These are phyloP conservation scores for Barnardius zonarius DNA, from an alignment of 2,113 vertebrate genomes.

Conservation along the genomic window DNA sequence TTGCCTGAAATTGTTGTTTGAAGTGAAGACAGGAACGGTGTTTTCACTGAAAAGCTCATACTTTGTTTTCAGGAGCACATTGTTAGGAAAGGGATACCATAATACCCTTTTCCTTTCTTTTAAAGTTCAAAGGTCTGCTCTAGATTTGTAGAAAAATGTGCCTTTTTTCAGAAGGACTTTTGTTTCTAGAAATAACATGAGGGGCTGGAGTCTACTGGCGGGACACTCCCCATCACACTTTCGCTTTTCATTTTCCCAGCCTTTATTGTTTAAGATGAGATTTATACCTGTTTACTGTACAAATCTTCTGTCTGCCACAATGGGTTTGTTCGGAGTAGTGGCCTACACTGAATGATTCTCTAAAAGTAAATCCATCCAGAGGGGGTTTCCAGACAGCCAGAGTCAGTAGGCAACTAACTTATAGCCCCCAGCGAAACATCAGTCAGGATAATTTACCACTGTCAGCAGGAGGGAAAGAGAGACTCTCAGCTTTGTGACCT, in stretches of 20 bases:
- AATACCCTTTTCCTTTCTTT: not conserved
- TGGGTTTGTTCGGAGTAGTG: slow-evolving; percentile 42
- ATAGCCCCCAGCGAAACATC: slow-evolving; percentile 23
- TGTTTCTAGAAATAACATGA: not conserved
- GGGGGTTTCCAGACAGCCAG: slow-evolving; percentile 56
- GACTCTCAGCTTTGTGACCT: slow-evolving; percentile 18
- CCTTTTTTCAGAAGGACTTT: not conserved
- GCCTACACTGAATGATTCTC: slow-evolving; percentile 41
- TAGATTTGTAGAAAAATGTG: not conserved
- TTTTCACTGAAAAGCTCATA: not conserved
- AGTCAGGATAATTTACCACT: slow-evolving; percentile 23
- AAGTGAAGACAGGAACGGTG: not conserved
- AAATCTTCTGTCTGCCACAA: slow-evolving; percentile 49
- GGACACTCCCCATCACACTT: not conserved
- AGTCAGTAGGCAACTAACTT: slow-evolving; percentile 49
- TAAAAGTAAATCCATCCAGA: slow-evolving; percentile 58
- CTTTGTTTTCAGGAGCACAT: not conserved
- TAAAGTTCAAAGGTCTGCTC: not conserved
- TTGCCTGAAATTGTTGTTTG: not conserved
- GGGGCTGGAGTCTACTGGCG: not conserved
- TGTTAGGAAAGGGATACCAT: not conserved
- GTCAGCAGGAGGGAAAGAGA: slow-evolving; percentile 3
- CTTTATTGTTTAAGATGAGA: slow-evolving; percentile 52
- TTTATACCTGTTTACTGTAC: slow-evolving; percentile 58
- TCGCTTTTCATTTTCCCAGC: slow-evolving; percentile 9